These are phyloP conservation scores for Acleris emargana DNA, from an alignment of 2,888 invertebrate species.

Conservation along the genomic window DNA sequence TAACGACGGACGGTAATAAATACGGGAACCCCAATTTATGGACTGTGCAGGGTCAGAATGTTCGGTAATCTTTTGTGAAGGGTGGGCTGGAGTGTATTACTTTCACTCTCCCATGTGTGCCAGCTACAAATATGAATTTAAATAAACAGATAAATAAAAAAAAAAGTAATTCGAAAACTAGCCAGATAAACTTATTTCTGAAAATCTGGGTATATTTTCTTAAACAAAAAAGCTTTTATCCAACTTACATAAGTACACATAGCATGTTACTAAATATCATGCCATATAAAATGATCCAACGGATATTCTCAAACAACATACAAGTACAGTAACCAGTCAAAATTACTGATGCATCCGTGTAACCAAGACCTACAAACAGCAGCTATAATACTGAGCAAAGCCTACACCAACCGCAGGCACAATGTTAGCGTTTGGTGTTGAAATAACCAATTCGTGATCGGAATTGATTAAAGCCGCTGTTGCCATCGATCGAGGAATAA, in stretches of 20 bases:
- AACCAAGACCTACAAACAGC: background rate
- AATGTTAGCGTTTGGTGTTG: slow-evolving; percentile 28
- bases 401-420: background rate
- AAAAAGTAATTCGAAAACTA: too few relatives aligned
- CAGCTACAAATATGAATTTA: too few relatives aligned
- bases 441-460: slow-evolving; percentile 30
- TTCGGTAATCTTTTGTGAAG: background rate
- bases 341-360: too few relatives aligned
- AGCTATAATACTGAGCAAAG: slow-evolving; percentile 6
- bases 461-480: slow-evolving; percentile 36
- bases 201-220: too few relatives aligned
- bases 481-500: slow-evolving; percentile 45
- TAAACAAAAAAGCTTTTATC: too few relatives aligned
- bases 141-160: too few relatives aligned
- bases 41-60: slow-evolving; percentile 12
- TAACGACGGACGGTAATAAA: slow-evolving; percentile 28
- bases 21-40: slow-evolving; percentile 26
- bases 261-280: too few relatives aligned
- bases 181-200: too few relatives aligned
- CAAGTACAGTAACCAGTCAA: too few relatives aligned
- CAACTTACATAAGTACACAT: too few relatives aligned
- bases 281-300: too few relatives aligned
- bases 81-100: background rate
- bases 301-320: too few relatives aligned
- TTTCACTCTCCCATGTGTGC: background rate